These are phyloP conservation scores for Silurus meridionalis DNA, from an alignment of 2,113 vertebrate genomes.

Conservation along the genomic window DNA sequence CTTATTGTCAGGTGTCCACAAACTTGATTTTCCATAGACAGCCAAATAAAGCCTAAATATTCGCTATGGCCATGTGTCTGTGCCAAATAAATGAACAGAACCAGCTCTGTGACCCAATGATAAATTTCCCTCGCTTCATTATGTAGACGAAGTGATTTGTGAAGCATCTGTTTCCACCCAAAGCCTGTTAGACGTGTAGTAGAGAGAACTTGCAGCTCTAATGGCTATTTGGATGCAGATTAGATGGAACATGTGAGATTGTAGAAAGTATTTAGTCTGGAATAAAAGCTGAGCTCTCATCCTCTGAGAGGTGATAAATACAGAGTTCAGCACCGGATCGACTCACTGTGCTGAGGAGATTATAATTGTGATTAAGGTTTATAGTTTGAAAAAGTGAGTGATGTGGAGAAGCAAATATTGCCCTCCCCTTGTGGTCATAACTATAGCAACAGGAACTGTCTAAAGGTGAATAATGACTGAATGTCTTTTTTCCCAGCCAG, in stretches of 20 bases:
- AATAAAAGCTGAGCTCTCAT: constrained; percentile 31
- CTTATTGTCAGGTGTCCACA: too few relatives aligned
- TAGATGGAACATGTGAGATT: constrained; percentile 51
- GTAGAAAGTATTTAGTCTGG: constrained; percentile 49
- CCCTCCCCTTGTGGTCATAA: background rate
- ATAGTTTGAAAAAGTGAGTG: constrained; percentile 7
- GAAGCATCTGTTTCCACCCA: constrained; percentile 69
- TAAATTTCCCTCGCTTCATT: constrained; percentile 68
- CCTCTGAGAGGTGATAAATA: constrained; percentile 4
- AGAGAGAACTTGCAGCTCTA: constrained; percentile 62
- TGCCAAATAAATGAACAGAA: constrained; percentile 26
- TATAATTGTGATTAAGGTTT: constrained; percentile 42
- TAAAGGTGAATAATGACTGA: background rate
- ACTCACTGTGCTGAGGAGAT: constrained; percentile 19
- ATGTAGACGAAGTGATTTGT: constrained; percentile 75
- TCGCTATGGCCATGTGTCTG: background rate
- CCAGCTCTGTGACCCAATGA: constrained; percentile 20
- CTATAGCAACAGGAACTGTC: background rate
- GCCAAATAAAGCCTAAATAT: background rate
- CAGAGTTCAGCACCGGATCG: constrained; percentile 12
- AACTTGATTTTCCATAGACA: background rate
- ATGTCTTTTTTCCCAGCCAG: background rate
- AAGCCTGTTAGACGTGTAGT: constrained; percentile 68
- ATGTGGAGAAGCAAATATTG: background rate
- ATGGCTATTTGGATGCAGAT: constrained; percentile 72